These are phyloP conservation scores for Apomyelois bistriatella DNA, from an alignment of 2,888 invertebrate genomes.

Conservation along the genomic window DNA sequence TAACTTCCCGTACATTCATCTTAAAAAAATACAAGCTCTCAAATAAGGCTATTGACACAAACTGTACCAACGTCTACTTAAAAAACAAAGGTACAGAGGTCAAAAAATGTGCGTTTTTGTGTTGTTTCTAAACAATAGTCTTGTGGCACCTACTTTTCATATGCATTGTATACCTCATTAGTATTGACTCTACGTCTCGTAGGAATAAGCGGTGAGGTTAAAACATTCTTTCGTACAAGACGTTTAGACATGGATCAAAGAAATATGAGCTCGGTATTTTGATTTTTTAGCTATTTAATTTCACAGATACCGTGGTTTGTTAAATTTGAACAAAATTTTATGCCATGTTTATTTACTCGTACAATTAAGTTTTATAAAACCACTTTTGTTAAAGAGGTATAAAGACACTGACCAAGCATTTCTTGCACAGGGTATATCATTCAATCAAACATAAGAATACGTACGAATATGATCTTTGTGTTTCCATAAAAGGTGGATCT, in stretches of 20 bases:
- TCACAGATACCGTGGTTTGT: no score
- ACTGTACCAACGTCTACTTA: not conserved
- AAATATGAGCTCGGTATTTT: not conserved
- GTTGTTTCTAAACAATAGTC: conserved; percentile 11
- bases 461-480: no score
- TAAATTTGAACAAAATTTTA: no score
- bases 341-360: no score
- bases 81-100: conserved; percentile 8
- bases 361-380: no score
- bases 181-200: conserved; percentile 27
- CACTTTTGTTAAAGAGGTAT: no score
- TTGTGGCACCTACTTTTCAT: conserved; percentile 16
- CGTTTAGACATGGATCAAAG: conserved; percentile 14
- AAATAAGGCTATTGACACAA: conserved; percentile 8
- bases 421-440: no score
- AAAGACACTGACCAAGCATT: no score
- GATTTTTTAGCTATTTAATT: no score
- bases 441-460: no score
- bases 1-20: not conserved
- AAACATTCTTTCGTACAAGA: conserved; percentile 25
- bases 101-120: not conserved
- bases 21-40: not conserved
- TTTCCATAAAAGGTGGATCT: not conserved
- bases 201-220: conserved; percentile 22
- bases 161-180: conserved; percentile 29